A percentile compares a stretch with the other conserved stretches of the same genome.
phyloP scores from a whole-genome alignment of 1,140 invertebrate genomes.

The Drosophila burlai region DNA sequence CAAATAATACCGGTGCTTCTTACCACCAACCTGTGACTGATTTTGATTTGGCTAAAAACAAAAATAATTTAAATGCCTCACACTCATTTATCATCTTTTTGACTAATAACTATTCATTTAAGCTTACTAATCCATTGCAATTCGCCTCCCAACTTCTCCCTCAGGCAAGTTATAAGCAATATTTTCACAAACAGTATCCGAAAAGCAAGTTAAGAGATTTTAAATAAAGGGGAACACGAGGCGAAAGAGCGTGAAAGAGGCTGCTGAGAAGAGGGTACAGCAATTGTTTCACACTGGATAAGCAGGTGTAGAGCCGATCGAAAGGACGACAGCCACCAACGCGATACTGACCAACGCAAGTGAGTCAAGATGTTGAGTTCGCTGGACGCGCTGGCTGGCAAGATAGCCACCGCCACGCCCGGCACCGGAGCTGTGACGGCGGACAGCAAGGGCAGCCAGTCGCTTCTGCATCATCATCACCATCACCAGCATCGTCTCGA shows the following conservation, averaged over 20 bases:
- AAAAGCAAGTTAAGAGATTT: slow-evolving; percentile 7
- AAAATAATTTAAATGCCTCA: slow-evolving; percentile 26
- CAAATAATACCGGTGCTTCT: slow-evolving; percentile 17
- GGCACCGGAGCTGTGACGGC: slow-evolving; percentile 67
- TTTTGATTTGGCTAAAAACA: slow-evolving; percentile 2
- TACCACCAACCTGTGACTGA: slow-evolving; percentile 11
- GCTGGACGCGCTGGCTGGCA: slow-evolving; percentile 91
- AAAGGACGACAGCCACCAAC: not conserved
- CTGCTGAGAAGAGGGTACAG: not conserved
- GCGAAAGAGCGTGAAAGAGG: slow-evolving; percentile 4
- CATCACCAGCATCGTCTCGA: slow-evolving; percentile 58
- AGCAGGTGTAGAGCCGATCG: not conserved
- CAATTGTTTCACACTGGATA: slow-evolving; percentile 16
- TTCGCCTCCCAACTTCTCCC: slow-evolving; percentile 71
- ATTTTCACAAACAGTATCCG: slow-evolving; percentile 8
- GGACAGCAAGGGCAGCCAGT: slow-evolving; percentile 61
- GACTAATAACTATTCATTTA: slow-evolving; percentile 51
- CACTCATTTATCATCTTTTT: slow-evolving; percentile 25
- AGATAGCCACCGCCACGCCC: slow-evolving; percentile 89
- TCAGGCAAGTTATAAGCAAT: slow-evolving; percentile 65
- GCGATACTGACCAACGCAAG: not conserved
- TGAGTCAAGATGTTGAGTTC: slow-evolving; percentile 89
- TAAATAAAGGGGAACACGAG: slow-evolving; percentile 8
- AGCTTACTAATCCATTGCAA: slow-evolving; percentile 73
- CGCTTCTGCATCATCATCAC: slow-evolving; percentile 63